These are phyloP conservation scores for Euzetes globulus DNA, from an alignment of 2,888 invertebrate species.

Conservation along the genomic window DNA sequence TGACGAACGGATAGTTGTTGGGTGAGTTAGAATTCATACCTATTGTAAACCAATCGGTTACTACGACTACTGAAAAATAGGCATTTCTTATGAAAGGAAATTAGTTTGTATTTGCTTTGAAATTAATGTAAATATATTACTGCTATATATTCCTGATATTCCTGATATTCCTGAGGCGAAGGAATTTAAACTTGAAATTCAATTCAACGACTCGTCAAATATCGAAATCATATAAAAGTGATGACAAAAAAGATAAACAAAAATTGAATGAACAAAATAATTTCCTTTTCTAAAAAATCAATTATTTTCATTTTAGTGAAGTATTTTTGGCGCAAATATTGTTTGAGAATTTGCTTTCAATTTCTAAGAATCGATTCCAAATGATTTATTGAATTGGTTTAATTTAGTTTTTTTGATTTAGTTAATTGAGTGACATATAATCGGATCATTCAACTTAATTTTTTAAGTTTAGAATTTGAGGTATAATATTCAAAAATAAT, in stretches of 20 bases:
- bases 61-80: background rate
- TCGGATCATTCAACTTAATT: too few species aligned
- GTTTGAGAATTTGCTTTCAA: too few species aligned
- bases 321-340: too few species aligned
- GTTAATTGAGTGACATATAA: too few species aligned
- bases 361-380: too few species aligned
- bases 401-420: too few species aligned
- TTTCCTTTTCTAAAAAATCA: background rate
- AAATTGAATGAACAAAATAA: background rate
- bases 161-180: background rate
- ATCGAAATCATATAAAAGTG: background rate
- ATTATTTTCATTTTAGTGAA: too few species aligned
- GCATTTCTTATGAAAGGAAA: background rate
- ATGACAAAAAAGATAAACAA: too few species aligned
- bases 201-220: background rate
- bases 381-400: too few species aligned
- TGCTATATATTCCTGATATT: background rate
- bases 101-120: background rate
- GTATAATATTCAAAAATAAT: too few species aligned
- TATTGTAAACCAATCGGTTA: background rate
- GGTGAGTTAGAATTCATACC: background rate
- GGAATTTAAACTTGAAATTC: background rate
- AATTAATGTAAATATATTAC: background rate
- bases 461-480: too few species aligned
- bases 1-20: background rate